Evolutionary conservation across 2,113 vertebrate species (phyloP).

Genomic region (Phaethon lepturus): DNA sequence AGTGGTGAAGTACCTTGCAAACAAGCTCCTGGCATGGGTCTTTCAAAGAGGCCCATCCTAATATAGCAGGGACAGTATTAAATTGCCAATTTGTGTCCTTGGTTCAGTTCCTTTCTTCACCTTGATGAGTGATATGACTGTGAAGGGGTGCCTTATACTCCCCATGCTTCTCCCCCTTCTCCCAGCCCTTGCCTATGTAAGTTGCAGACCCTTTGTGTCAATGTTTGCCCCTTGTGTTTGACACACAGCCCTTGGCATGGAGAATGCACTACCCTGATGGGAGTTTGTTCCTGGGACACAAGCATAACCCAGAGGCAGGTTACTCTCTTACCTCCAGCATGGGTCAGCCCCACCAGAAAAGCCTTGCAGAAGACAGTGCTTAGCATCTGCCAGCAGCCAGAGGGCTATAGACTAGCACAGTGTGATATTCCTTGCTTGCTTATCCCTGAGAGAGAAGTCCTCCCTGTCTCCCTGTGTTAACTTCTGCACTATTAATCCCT

Average conservation of each 20-base stretch:
- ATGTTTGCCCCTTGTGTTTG: neutral
- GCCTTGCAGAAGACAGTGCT: neutral
- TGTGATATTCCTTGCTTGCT: neutral
- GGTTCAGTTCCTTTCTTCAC: neutral
- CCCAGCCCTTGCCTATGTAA: rapidly evolving
- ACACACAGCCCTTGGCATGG: neutral
- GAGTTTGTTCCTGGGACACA: neutral
- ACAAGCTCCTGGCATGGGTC: neutral
- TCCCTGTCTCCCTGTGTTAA: neutral
- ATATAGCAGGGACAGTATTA: neutral
- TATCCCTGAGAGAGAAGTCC: neutral
- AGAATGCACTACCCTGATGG: neutral
- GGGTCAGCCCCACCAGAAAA: neutral
- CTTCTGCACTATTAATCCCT: neutral
- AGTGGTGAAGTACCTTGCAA: neutral
- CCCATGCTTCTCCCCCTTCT: neutral
- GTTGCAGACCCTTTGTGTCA: neutral
- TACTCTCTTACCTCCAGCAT: neutral
- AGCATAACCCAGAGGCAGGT: neutral
- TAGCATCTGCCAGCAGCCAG: neutral
- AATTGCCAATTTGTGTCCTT: neutral
- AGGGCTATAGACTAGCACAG: neutral
- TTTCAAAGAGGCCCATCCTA: neutral
- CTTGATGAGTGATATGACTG: rapidly evolving
- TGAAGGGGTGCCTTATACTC: neutral